Evolutionary conservation across 2,797 vertebrate species (phyloP).

Genomic region (Uromys caudimaculatus): DNA sequence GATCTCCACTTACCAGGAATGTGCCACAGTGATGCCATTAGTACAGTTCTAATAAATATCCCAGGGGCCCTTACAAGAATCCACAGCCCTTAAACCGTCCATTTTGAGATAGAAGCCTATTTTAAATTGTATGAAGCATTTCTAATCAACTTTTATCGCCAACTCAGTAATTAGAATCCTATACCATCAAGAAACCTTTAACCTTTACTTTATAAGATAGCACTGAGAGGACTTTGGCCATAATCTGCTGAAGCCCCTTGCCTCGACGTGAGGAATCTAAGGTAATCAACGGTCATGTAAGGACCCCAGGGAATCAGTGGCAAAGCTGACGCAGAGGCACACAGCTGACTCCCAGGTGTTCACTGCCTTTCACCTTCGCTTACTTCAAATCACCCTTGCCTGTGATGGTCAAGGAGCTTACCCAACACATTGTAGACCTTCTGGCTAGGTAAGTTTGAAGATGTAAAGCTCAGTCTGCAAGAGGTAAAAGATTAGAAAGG

Average conservation of each 20-base stretch:
- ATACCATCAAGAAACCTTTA: slow-evolving; percentile 19
- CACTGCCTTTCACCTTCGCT: not conserved
- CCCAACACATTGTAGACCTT: not conserved
- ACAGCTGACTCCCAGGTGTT: not conserved
- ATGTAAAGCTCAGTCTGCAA: not conserved
- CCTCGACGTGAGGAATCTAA: slow-evolving; percentile 7
- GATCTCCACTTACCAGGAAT: slow-evolving; percentile 1
- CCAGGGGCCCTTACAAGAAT: not conserved
- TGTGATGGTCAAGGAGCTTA: not conserved
- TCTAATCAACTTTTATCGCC: slow-evolving; percentile 62
- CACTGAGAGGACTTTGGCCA: not conserved
- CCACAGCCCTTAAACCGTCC: not conserved
- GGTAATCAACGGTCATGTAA: not conserved
- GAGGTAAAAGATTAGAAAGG: not conserved
- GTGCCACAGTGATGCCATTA: not conserved
- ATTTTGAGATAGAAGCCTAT: slow-evolving; percentile 30
- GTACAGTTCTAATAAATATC: not conserved
- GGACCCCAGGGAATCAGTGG: not conserved
- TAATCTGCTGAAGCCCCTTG: not conserved
- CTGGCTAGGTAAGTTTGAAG: not conserved
- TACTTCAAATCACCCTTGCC: not conserved
- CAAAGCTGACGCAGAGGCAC: rapidly evolving
- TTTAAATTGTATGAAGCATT: slow-evolving; percentile 38
- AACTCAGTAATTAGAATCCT: slow-evolving; percentile 49
- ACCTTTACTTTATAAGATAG: slow-evolving; percentile 40